A percentile compares a stretch with the other conserved stretches of the same genome.
These are phyloP conservation scores for Xestobium rufovillosum DNA, from an alignment of 2,888 invertebrate genomes.

Conservation along the genomic window DNA sequence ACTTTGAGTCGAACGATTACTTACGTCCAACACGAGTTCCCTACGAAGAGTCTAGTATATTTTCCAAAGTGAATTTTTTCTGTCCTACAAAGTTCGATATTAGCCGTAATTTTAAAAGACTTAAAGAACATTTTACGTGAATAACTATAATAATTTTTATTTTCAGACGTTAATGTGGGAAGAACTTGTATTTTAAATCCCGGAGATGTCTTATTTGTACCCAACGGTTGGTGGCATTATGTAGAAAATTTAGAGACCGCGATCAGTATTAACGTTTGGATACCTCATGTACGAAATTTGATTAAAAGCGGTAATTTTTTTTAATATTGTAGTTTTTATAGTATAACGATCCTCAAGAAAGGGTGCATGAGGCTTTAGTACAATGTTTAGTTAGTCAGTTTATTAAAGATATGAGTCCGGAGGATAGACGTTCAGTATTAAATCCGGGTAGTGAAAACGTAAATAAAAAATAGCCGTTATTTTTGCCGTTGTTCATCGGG, in stretches of 20 bases:
- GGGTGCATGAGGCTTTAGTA: slow-evolving; percentile 57
- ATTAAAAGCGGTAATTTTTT: slow-evolving; percentile 8
- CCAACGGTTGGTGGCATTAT: slow-evolving; percentile 95
- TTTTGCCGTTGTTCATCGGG: no score
- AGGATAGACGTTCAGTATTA: no score
- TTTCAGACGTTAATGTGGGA: slow-evolving; percentile 30
- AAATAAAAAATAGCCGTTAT: no score
- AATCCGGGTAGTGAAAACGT: no score
- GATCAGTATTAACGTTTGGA: slow-evolving; percentile 59
- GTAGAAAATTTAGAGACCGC: slow-evolving; percentile 76
- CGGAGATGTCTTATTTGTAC: slow-evolving; percentile 84
- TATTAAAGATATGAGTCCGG: slow-evolving; percentile 49
- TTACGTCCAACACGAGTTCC: slow-evolving; percentile 79
- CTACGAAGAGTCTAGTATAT: slow-evolving; percentile 93
- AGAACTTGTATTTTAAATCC: slow-evolving; percentile 61
- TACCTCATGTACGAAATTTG: slow-evolving; percentile 57
- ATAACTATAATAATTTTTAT: no score
- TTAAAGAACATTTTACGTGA: no score
- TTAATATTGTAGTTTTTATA: slow-evolving; percentile 23
- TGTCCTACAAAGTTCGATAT: slow-evolving; percentile 51
- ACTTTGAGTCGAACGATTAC: no score
- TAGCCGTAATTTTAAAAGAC: slow-evolving; percentile 45
- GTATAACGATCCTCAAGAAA: slow-evolving; percentile 46
- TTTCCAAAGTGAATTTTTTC: slow-evolving; percentile 76
- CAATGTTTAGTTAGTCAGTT: slow-evolving; percentile 58